Conservation (phyloP, 2,113 vertebrate genomes). For the Brachyhypopomus occidentalis region DNA sequence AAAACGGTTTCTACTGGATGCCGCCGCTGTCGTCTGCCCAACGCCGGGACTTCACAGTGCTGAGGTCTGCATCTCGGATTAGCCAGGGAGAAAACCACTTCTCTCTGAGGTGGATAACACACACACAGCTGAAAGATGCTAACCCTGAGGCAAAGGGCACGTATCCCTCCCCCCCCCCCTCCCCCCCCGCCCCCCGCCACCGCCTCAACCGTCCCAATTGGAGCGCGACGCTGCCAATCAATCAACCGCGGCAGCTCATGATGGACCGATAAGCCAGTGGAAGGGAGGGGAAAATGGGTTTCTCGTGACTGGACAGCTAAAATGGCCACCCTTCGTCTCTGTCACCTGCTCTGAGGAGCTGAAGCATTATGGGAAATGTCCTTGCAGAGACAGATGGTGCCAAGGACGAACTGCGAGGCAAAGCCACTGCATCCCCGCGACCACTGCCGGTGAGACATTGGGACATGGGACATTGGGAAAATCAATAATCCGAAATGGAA, state of each 20-base stretch:
- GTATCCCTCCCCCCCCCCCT: not conserved
- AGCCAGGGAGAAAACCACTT: not conserved
- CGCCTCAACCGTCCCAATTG: not conserved
- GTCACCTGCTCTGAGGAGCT: conserved; percentile 39
- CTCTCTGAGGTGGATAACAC: not conserved
- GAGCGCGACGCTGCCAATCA: conserved; percentile 21
- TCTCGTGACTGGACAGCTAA: not conserved
- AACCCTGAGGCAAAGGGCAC: not conserved
- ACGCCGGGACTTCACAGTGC: not conserved
- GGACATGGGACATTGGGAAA: not conserved
- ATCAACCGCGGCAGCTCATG: conserved; percentile 13
- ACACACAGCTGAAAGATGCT: not conserved
- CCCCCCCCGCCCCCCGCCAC: too few species aligned
- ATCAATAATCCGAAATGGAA: conserved; percentile 14
- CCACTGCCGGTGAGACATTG: not conserved
- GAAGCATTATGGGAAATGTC: conserved; percentile 36
- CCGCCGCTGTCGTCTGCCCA: not conserved
- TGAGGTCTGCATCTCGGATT: not conserved
- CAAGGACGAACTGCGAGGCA: conserved; percentile 1
- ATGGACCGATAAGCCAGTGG: conserved; percentile 23
- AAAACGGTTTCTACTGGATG: too few species aligned
- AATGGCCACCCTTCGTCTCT: conserved; percentile 29
- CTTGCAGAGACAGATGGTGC: conserved; percentile 34
- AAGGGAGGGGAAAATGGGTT: not conserved
- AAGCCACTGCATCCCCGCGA: not conserved